Percentiles rank a stretch among this genome's conserved stretches.
Conservation (phyloP, 2,113 vertebrate genomes). For the Fregetta grallaria region DNA sequence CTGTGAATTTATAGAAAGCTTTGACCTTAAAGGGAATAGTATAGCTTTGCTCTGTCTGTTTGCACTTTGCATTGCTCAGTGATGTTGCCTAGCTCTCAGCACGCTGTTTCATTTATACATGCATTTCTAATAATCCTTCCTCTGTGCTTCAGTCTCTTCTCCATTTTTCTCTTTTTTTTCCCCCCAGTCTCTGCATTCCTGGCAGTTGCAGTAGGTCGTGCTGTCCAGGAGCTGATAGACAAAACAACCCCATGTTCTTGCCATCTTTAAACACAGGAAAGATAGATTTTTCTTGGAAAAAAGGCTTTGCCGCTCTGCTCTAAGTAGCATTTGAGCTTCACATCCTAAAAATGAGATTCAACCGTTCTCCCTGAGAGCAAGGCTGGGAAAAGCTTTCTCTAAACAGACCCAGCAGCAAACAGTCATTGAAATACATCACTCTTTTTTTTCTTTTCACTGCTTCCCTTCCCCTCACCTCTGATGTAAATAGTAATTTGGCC, state of each 20-base stretch:
- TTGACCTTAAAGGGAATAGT: constrained; percentile 17
- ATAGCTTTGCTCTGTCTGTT: constrained; percentile 10
- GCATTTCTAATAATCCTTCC: constrained; percentile 9
- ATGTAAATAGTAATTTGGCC: background rate
- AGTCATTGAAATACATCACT: background rate
- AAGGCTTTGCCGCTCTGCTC: background rate
- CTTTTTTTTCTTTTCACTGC: background rate
- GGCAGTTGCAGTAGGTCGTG: background rate
- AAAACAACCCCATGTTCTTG: background rate
- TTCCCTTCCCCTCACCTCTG: background rate
- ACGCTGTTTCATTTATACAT: background rate
- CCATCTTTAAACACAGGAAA: background rate
- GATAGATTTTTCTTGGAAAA: background rate
- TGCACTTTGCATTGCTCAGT: background rate
- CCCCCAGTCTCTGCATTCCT: background rate
- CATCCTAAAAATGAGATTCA: background rate
- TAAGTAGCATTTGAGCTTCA: background rate
- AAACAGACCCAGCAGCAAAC: background rate
- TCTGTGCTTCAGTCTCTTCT: background rate
- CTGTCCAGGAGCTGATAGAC: background rate
- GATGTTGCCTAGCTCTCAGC: constrained; percentile 26
- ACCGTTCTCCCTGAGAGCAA: background rate
- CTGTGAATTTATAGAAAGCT: background rate
- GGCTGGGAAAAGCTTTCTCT: background rate
- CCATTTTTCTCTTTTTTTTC: background rate